These are phyloP conservation scores for Deilephila elpenor DNA, from an alignment of 2,888 invertebrate species.

Conservation along the genomic window DNA sequence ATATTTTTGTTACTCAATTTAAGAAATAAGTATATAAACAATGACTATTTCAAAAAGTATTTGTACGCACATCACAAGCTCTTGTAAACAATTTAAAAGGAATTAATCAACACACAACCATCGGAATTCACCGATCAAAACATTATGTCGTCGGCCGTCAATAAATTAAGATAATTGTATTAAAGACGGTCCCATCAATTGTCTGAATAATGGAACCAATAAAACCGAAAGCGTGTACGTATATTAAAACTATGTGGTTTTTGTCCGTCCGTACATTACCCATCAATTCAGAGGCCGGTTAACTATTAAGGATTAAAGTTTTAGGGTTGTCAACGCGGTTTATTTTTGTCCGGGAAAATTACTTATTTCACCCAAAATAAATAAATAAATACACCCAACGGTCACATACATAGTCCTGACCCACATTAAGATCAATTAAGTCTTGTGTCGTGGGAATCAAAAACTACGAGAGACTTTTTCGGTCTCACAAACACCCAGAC, in stretches of 20 bases:
- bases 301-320: slow-evolving; percentile 6
- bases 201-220: slow-evolving; percentile 15
- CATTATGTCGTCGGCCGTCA: slow-evolving; percentile 16
- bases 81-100: slow-evolving; percentile 12
- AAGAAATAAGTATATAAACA: no score
- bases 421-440: no score
- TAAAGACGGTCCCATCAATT: slow-evolving; percentile 23
- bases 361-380: no score
- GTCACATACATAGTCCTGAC: no score
- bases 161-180: slow-evolving; percentile 27
- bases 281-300: slow-evolving; percentile 16
- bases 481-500: no score
- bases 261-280: slow-evolving; percentile 14
- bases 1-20: no score
- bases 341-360: no score
- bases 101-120: slow-evolving; percentile 3
- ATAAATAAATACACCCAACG: no score
- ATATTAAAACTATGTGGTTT: slow-evolving; percentile 24
- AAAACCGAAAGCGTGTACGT: slow-evolving; percentile 22
- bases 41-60: neutral
- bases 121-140: slow-evolving; percentile 9
- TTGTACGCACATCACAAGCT: neutral
- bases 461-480: no score
- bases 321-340: neutral
- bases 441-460: no score